These are phyloP conservation scores for Lasioglossum villosulum DNA, from an alignment of 2,888 invertebrate species.

Conservation along the genomic window DNA sequence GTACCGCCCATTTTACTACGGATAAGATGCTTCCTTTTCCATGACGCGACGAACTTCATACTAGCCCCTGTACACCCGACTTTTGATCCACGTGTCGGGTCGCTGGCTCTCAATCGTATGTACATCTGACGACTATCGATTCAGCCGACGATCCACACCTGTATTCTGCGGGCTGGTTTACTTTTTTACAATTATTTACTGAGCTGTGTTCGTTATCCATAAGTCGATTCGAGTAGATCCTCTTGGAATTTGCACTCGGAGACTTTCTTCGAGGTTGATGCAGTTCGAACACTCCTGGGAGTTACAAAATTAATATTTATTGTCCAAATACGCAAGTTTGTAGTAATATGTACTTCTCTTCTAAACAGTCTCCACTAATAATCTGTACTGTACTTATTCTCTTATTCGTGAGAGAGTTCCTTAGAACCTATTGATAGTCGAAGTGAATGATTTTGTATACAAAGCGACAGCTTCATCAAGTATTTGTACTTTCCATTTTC, in stretches of 20 bases:
- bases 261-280: too few species aligned
- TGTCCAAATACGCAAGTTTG: too few species aligned
- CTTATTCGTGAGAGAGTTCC: too few species aligned
- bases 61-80: constrained; percentile 25
- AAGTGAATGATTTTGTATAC: neutral
- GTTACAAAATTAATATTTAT: too few species aligned
- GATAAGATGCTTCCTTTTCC: constrained; percentile 69
- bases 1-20: constrained; percentile 67
- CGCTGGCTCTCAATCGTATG: neutral
- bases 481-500: neutral
- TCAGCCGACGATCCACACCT: constrained; percentile 1
- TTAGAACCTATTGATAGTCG: neutral
- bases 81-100: neutral
- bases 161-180: neutral
- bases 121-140: neutral
- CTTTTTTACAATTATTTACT: neutral
- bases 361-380: too few species aligned
- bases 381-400: too few species aligned
- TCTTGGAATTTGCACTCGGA: too few species aligned
- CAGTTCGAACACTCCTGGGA: too few species aligned
- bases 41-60: constrained; percentile 28
- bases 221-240: neutral
- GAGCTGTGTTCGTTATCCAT: neutral
- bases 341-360: too few species aligned
- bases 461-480: neutral